Conservation (phyloP, 2,888 invertebrate genomes). For the Diabrotica balteata region DNA sequence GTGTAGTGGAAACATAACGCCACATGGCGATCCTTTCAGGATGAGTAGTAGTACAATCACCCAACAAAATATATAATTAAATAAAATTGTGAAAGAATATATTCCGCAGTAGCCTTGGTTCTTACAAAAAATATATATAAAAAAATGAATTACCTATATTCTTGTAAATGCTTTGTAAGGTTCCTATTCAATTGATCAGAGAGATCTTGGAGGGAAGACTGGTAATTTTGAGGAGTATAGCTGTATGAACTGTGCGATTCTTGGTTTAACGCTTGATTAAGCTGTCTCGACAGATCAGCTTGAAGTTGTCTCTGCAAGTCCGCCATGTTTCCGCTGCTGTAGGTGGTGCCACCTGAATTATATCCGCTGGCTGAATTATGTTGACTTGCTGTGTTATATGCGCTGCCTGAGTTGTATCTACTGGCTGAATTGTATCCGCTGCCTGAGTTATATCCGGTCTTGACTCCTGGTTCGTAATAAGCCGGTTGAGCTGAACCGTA, state of each 20-base stretch:
- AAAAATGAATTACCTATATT: conserved; percentile 39
- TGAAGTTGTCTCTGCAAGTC: conserved; percentile 48
- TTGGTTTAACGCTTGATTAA: conserved; percentile 47
- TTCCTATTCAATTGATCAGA: conserved; percentile 55
- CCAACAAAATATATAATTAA: no score
- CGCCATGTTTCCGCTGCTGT: conserved; percentile 30
- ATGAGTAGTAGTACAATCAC: no score
- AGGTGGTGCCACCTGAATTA: not conserved
- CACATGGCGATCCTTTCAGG: no score
- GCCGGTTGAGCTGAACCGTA: conserved; percentile 11
- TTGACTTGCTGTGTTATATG: conserved; percentile 24
- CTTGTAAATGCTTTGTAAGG: conserved; percentile 52
- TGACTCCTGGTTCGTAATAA: conserved; percentile 10
- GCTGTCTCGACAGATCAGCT: conserved; percentile 50
- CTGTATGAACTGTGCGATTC: conserved; percentile 27
- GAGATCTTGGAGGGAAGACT: conserved; percentile 48
- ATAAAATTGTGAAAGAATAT: no score
- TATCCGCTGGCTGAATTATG: conserved; percentile 2
- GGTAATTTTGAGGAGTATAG: conserved; percentile 43
- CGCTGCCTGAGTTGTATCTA: conserved; percentile 10
- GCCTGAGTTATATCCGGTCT: not conserved
- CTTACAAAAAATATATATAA: no score
- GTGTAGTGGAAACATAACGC: no score
- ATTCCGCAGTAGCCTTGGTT: no score
- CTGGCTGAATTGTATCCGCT: not conserved